Base-by-base conservation (phyloP, 2,797 vertebrate species). In the Lepus oiostolus region DNA sequence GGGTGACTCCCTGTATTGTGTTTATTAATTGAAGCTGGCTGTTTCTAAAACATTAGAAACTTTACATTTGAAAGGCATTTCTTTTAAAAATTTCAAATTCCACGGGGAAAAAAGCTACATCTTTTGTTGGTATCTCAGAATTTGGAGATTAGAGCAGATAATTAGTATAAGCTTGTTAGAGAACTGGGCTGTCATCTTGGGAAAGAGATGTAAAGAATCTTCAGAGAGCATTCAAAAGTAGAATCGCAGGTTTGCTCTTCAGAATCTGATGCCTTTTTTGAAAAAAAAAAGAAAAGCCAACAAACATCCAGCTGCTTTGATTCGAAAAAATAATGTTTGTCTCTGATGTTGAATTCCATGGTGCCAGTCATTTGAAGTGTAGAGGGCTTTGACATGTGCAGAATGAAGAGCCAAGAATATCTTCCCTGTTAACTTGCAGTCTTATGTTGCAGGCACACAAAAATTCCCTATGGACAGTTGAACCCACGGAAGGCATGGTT, bases 401-500 rank as follows among this genome's bases (percentile, higher is more conserved):
- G 65, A 58, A 80, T 76, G 81, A 82, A 92, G 90, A 85, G 58
- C 87, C 85, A 81, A 93, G 85, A 94, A 76, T 84, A 70, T 88
- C 65, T 74, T 79, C 38, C 28, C 62, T 86, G 21, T 75, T 74
- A 19, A 21, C 42, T 32, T 85, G 75, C 68, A 0, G 5, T 95
- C 81, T 97, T 97, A 30, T 97, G 85, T 98, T 96, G 16, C 98
- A 99, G 99, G 95, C 47, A 68, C 90, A 81, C 0, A 97, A 90
- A 94, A 83, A 30, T 63, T 99, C 98, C 0, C 94, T 97, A 35
- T 99, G 98, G 98, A 96, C 85, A 0, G 93, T 99, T 77, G 98
- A 99, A 82, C 99, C 99, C 87, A 97, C 58, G 1, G 96, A 98
- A 94, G 99, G 99, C 62, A 96, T 96, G 35, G 97, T 99, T 54